Percentiles rank a stretch among this genome's conserved stretches.
These are phyloP conservation scores for Phengaris alcon DNA, from an alignment of 2,888 invertebrate species.

Conservation along the genomic window DNA sequence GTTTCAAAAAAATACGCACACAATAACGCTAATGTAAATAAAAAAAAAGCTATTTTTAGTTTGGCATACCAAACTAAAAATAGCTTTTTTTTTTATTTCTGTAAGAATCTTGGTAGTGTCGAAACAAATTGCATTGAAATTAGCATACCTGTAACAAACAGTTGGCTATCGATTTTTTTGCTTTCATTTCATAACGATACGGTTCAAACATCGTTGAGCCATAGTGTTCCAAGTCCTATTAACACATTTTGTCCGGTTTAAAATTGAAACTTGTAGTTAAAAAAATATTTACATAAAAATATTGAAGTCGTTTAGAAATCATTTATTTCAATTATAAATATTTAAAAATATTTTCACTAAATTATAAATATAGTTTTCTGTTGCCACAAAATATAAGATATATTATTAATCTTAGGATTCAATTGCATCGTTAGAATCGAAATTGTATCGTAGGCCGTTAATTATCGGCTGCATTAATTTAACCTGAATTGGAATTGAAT, in stretches of 20 bases:
- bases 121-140: constrained; percentile 53
- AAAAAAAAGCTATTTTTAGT: background rate
- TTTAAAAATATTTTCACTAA: too few species aligned
- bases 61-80: too few species aligned
- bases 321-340: too few species aligned
- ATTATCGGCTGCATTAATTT: constrained; percentile 37
- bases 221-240: constrained; percentile 59
- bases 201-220: constrained; percentile 69
- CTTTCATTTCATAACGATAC: constrained; percentile 64
- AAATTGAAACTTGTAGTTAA: background rate
- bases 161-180: constrained; percentile 60
- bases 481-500: constrained; percentile 26
- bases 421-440: background rate
- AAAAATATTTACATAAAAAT: background rate
- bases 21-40: too few species aligned
- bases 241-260: constrained; percentile 42
- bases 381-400: background rate
- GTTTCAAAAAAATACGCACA: too few species aligned
- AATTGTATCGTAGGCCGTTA: constrained; percentile 31
- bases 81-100: too few species aligned
- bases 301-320: too few species aligned
- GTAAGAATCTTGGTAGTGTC: too few species aligned
- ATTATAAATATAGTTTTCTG: too few species aligned
- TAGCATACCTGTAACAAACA: constrained; percentile 69
- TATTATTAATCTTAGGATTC: background rate